Conservation (phyloP, 2,888 invertebrate species). For the Halocaridina rubra region DNA sequence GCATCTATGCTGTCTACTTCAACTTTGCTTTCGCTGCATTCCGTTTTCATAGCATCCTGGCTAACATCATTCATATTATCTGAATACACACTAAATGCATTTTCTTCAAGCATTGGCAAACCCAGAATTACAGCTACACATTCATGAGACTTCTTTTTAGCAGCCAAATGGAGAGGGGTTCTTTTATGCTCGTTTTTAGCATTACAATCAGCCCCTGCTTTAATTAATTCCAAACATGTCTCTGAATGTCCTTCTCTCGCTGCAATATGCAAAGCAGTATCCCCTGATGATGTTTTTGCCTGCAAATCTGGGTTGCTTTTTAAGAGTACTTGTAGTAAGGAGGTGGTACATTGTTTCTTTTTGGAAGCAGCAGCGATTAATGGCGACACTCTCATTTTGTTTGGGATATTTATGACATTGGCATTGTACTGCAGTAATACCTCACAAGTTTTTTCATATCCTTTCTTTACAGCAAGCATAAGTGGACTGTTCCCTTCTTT, state of each 20-base stretch:
- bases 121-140: not conserved
- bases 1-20: not conserved
- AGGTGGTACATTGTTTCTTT: not conserved
- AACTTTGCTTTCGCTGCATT: not conserved
- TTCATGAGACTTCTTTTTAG: not conserved
- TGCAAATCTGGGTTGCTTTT: not conserved
- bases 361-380: not conserved
- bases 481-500: not conserved
- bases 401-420: not conserved
- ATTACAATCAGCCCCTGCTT: slow-evolving; percentile 2
- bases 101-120: not conserved
- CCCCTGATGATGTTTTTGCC: not conserved
- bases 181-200: not conserved
- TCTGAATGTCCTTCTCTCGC: not conserved
- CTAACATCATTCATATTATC: not conserved
- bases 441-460: not conserved
- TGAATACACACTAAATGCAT: not conserved
- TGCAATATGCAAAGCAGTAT: not conserved
- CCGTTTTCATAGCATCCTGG: too few relatives aligned
- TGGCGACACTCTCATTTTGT: not conserved
- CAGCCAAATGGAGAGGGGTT: not conserved
- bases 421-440: not conserved
- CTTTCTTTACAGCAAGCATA: not conserved
- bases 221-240: not conserved
- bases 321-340: not conserved